Evolutionary conservation across 2,888 invertebrate species (phyloP).

Genomic region (Macaria notata): DNA sequence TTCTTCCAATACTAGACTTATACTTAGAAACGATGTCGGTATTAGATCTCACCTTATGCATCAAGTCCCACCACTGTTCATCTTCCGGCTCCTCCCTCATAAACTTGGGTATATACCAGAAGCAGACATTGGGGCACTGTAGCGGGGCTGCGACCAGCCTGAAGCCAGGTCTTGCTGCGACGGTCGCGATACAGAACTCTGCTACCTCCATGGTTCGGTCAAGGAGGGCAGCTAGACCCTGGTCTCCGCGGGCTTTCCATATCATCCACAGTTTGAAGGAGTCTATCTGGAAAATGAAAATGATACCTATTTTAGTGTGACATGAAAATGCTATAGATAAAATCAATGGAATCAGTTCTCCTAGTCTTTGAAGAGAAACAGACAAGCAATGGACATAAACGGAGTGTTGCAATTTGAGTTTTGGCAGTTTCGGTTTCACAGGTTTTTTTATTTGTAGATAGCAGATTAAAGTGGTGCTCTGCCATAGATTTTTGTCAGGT

Average conservation of each 20-base stretch:
- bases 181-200: constrained; percentile 78
- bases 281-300: constrained; percentile 82
- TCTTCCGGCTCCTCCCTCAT: constrained; percentile 69
- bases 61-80: constrained; percentile 75
- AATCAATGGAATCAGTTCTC: no score
- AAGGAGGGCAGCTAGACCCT: constrained; percentile 81
- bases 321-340: no score
- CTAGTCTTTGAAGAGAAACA: no score
- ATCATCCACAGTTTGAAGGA: constrained; percentile 96
- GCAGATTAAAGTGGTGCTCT: no score
- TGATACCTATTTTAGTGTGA: no score
- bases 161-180: constrained; percentile 81
- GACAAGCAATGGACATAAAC: no score
- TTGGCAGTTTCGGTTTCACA: no score
- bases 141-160: constrained; percentile 79
- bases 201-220: constrained; percentile 85
- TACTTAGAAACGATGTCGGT: no score
- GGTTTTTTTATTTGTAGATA: no score
- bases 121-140: constrained; percentile 93
- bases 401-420: no score
- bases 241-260: constrained; percentile 91
- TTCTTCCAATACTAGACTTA: no score
- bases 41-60: constrained; percentile 68
- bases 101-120: constrained; percentile 91
- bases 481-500: no score